A percentile compares a stretch with the other conserved stretches of the same genome.
These are phyloP conservation scores for Poeciliopsis retropinna DNA, from an alignment of 2,113 vertebrate genomes.

Conservation along the genomic window DNA sequence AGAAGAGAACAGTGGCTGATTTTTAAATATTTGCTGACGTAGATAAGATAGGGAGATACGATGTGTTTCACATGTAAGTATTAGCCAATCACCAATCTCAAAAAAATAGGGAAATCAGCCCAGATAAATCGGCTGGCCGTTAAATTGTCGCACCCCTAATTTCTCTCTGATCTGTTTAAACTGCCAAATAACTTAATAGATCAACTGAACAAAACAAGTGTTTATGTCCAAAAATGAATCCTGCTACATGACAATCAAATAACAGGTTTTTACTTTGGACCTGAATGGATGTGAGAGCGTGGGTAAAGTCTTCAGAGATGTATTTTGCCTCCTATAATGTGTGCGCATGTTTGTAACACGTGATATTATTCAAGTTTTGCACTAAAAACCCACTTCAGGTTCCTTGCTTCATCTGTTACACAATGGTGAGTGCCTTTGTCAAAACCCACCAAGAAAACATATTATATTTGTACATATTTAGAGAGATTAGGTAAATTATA, in stretches of 20 bases:
- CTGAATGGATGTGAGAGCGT: constrained; percentile 26
- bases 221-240: constrained; percentile 37
- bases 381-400: constrained; percentile 58
- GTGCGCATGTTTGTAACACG: constrained; percentile 60
- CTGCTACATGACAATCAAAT: constrained; percentile 51
- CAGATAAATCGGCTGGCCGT: too few relatives aligned
- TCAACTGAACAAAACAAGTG: constrained; percentile 2
- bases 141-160: too few relatives aligned
- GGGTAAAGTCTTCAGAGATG: constrained; percentile 31
- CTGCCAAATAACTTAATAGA: constrained; percentile 57
- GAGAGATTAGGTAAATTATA: constrained; percentile 41
- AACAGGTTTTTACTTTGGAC: constrained; percentile 49
- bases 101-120: too few relatives aligned
- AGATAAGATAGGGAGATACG: too few relatives aligned
- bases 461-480: constrained; percentile 59
- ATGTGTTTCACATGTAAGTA: too few relatives aligned
- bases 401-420: constrained; percentile 55
- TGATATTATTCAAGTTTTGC: constrained; percentile 53
- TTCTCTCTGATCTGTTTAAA: constrained; percentile 31
- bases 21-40: too few relatives aligned
- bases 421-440: constrained; percentile 74
- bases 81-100: too few relatives aligned
- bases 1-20: too few relatives aligned
- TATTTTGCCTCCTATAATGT: constrained; percentile 50
- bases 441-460: constrained; percentile 42